phyloP scores from a whole-genome alignment of 2,113 vertebrate genomes.

The Notothenia rossii region DNA sequence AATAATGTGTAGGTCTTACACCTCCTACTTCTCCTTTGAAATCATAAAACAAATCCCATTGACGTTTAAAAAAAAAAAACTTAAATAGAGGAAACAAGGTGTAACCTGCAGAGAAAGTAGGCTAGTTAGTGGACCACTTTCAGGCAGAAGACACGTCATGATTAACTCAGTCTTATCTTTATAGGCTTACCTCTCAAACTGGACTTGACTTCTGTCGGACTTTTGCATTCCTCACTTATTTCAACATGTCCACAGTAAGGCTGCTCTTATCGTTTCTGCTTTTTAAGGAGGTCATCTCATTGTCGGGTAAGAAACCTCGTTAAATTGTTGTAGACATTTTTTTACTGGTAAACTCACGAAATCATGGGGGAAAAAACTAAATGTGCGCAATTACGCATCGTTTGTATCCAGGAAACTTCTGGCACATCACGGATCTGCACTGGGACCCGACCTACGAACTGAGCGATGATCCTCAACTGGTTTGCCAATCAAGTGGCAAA shows the following conservation, averaged over 20 bases:
- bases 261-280: conserved; percentile 58
- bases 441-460: conserved; percentile 88
- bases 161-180: conserved; percentile 61
- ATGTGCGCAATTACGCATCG: conserved; percentile 18
- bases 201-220: background rate
- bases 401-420: conserved; percentile 86
- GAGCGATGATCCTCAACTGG: conserved; percentile 67
- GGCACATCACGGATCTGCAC: conserved; percentile 94
- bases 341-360: background rate
- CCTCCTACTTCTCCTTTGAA: too few relatives aligned
- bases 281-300: conserved; percentile 35
- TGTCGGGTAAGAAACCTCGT: conserved; percentile 61
- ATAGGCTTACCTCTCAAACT: conserved; percentile 32
- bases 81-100: background rate
- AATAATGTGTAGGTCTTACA: too few relatives aligned
- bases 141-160: background rate
- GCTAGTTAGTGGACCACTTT: background rate
- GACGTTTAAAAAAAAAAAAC: too few relatives aligned
- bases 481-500: conserved; percentile 87
- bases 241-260: conserved; percentile 55
- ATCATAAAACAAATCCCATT: too few relatives aligned
- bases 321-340: background rate
- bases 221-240: conserved; percentile 8
- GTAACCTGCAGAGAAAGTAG: background rate
- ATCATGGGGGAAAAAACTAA: background rate